Conservation (phyloP, 2,113 vertebrate genomes). For the Charadrius vociferus region DNA sequence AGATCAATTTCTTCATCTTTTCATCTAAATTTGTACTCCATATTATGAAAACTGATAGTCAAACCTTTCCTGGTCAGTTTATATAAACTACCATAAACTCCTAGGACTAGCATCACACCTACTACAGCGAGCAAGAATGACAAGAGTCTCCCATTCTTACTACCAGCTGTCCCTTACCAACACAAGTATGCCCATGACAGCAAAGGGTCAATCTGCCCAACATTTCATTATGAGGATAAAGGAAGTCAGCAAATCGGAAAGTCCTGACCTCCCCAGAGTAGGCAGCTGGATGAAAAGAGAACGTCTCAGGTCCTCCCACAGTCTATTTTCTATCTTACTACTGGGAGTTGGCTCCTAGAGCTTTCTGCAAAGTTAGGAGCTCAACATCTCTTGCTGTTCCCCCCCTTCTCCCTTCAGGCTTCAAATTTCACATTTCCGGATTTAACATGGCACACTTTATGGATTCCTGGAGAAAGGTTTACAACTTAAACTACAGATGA, state of each 20-base stretch:
- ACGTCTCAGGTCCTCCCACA: background rate
- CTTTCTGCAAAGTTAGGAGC: background rate
- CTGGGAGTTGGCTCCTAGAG: background rate
- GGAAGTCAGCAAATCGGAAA: background rate
- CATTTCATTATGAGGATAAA: background rate
- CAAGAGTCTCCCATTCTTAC: background rate
- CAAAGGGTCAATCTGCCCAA: background rate
- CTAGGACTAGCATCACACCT: background rate
- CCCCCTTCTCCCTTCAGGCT: background rate
- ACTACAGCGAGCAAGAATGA: background rate
- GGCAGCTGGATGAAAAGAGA: background rate
- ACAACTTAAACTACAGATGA: background rate
- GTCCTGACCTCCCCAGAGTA: background rate
- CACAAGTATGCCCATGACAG: background rate
- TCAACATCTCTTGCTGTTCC: background rate
- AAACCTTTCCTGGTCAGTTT: background rate
- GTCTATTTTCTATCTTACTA: background rate
- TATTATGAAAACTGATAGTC: background rate
- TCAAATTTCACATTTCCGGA: constrained; percentile 22
- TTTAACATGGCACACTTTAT: background rate
- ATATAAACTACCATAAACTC: background rate
- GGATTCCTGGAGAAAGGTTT: background rate
- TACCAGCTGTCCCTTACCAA: background rate
- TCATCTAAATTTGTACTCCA: background rate
- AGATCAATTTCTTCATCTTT: background rate